Evolutionary conservation across 2,113 vertebrate genomes (phyloP).

Genomic region (Machaerirhynchus nigripectus): DNA sequence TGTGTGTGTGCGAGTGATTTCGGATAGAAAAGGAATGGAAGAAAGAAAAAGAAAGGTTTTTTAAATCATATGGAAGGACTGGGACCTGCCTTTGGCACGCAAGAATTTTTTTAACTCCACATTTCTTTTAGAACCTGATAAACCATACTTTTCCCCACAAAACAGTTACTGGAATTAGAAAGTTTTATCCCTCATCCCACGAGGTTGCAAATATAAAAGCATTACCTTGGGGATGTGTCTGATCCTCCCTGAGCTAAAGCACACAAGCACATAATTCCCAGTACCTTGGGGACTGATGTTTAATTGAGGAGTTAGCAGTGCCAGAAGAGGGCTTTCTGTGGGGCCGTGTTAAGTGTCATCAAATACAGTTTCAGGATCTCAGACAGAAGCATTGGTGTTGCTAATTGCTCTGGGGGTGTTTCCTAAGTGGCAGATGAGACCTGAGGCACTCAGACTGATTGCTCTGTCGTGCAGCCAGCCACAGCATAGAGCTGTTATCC

Average conservation of each 20-base stretch:
- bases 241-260: neutral
- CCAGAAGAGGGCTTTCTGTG: neutral
- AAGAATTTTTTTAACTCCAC: neutral
- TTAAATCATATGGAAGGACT: neutral
- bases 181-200: neutral
- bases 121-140: neutral
- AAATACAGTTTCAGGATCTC: neutral
- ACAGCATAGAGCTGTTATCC: neutral
- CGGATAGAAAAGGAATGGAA: neutral
- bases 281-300: neutral
- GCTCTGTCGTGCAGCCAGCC: neutral
- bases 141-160: no score
- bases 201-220: neutral
- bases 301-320: neutral
- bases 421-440: neutral
- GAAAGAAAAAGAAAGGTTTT: neutral
- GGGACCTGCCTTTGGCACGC: neutral
- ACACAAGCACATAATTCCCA: neutral
- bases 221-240: neutral
- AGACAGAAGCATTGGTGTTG: neutral
- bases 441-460: neutral
- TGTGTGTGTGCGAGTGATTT: neutral
- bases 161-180: neutral
- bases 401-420: neutral
- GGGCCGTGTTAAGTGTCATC: neutral